These are phyloP conservation scores for Hirtodrosophila confusa DNA, from an alignment of 2,888 invertebrate genomes.

Conservation along the genomic window DNA sequence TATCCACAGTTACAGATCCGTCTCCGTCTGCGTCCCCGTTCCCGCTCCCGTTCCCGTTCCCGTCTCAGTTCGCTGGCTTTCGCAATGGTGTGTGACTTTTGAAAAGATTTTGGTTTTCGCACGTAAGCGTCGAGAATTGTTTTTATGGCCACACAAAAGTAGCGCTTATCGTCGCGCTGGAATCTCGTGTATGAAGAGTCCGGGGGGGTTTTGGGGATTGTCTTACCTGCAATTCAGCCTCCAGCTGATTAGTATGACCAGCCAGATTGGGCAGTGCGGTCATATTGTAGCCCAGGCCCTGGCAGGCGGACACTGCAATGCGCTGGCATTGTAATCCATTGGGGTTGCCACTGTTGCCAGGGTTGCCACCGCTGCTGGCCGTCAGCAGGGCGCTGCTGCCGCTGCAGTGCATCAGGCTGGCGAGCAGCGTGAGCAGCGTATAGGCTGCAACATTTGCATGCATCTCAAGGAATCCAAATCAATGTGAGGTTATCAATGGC, in stretches of 20 bases:
- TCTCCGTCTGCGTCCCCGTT: slow-evolving; percentile 9
- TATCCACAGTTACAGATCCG: slow-evolving; percentile 56
- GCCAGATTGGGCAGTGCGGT: slow-evolving; percentile 94
- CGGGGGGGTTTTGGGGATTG: neutral
- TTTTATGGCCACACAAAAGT: slow-evolving; percentile 71
- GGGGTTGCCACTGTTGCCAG: slow-evolving; percentile 45
- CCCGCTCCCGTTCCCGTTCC: neutral
- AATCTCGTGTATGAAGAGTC: slow-evolving; percentile 20
- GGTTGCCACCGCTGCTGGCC: slow-evolving; percentile 10
- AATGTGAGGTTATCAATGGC: neutral
- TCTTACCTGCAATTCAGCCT: slow-evolving; percentile 91
- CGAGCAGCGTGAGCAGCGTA: slow-evolving; percentile 19
- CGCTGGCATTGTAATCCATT: slow-evolving; percentile 89
- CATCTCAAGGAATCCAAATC: neutral
- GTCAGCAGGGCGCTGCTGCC: slow-evolving; percentile 4
- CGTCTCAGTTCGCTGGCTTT: slow-evolving; percentile 31
- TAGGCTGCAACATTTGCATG: slow-evolving; percentile 16
- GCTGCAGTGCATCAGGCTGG: slow-evolving; percentile 28
- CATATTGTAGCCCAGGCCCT: slow-evolving; percentile 93
- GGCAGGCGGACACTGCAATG: slow-evolving; percentile 91
- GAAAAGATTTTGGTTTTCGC: slow-evolving; percentile 56
- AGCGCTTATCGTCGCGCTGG: slow-evolving; percentile 65
- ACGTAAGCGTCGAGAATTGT: slow-evolving; percentile 79
- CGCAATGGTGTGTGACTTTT: slow-evolving; percentile 53
- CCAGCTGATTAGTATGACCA: slow-evolving; percentile 91